Evolutionary conservation across 1,140 invertebrate genomes (phyloP), one percentile per base, ranked within the genome.

Genomic region (Zaprionus capensis): DNA sequence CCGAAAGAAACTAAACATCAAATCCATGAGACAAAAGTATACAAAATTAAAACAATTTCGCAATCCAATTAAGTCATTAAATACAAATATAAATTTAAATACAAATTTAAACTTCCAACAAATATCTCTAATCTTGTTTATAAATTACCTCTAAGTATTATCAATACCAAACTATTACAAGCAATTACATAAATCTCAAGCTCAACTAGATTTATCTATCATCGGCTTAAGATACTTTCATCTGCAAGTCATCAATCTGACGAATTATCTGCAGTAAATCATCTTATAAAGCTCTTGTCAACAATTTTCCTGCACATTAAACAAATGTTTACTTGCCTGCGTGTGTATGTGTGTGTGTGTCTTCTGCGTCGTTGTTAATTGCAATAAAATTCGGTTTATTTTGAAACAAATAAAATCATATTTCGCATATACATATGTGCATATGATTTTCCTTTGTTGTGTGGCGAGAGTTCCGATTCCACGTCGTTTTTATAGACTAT

Each of bases 401-500:
- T 68, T 26, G 17, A 20, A 51, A 51, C 20, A 24, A 17, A n/a
- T 58, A 22, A 38, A 57, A 44, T 57, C 11, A 34, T 53, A 14
- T 9, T 34, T 46, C 67, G 55, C 36, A 41, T 51, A 17, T 56
- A n/a, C 24, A 22, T 22, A 22, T 65, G 26, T 56, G 68, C 59
- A 68, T 63, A 82, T 73, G 76, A 76, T 87, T 73, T 46, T 46
- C n/a, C 84, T 86, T 83, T 84, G 83, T 83, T 87, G 66, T 55
- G 56, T 69, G 76, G 28, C 71, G 77, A 49, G 66, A 73, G 83
- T 83, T 77, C 63, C 71, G 74, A 80, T 81, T 74, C 76, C 73
- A 83, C 75, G 66, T 80, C 36, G 63, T 76, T 90, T 84, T 90
- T 76, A 85, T 85, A 62, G 84, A 74, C 84, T 87, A 87, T 84